These are phyloP conservation scores for Drosophila leonis DNA, from an alignment of 2,888 invertebrate species.

Conservation along the genomic window DNA sequence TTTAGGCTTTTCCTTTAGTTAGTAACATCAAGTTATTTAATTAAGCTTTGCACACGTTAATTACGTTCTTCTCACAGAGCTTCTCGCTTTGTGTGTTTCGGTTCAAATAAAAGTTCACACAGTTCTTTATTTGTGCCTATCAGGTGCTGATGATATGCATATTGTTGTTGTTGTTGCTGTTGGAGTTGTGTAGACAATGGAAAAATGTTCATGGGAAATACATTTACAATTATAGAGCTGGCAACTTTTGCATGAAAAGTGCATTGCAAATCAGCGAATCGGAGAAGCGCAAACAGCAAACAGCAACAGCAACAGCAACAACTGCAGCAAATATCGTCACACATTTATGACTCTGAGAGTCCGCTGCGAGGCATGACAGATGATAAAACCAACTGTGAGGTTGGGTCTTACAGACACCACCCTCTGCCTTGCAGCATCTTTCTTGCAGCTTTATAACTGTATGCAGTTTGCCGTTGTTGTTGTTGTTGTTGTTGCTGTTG, in stretches of 20 bases:
- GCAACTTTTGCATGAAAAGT: constrained; percentile 48
- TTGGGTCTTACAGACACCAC: neutral
- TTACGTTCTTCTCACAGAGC: constrained; percentile 40
- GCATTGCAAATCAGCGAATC: constrained; percentile 55
- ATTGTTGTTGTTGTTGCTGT: constrained; percentile 22
- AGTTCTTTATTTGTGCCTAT: constrained; percentile 55
- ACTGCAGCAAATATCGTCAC: constrained; percentile 13
- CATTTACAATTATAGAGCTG: constrained; percentile 43
- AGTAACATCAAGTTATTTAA: constrained; percentile 30
- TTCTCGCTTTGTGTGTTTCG: constrained; percentile 29
- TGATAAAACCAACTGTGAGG: constrained; percentile 24
- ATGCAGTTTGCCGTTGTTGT: constrained; percentile 6
- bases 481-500: constrained; percentile 14
- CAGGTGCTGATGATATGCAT: constrained; percentile 45
- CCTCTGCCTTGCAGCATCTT: constrained; percentile 6
- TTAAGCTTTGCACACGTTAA: constrained; percentile 29
- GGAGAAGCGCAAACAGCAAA: constrained; percentile 31
- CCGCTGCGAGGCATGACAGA: constrained; percentile 39
- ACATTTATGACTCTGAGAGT: constrained; percentile 43
- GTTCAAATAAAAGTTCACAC: constrained; percentile 47
- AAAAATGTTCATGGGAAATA: constrained; percentile 65
- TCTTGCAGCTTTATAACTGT: constrained; percentile 37
- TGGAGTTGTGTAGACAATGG: constrained; percentile 52
- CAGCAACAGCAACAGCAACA: constrained; percentile 9
- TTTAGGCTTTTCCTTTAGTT: neutral